These are phyloP conservation scores for Micrasema minimum DNA, from an alignment of 1,140 invertebrate genomes.

Conservation along the genomic window DNA sequence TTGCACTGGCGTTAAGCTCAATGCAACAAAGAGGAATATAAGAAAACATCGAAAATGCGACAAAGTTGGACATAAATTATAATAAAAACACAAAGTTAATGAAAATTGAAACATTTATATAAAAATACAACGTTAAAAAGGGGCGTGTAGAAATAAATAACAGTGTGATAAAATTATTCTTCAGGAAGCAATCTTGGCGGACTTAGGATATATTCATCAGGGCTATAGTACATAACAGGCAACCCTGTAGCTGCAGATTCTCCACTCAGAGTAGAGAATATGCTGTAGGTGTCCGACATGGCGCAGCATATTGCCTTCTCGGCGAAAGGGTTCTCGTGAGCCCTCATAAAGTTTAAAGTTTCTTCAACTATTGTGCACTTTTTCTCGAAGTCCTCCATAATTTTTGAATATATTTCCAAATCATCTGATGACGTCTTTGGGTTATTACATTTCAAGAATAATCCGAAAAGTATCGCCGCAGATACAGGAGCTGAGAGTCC, in stretches of 20 bases:
- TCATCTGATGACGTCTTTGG: constrained; percentile 52
- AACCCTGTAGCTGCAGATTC: neutral
- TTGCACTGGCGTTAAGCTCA: too few species aligned
- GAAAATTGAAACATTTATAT: too few species aligned
- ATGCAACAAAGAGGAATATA: too few species aligned
- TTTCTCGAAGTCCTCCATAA: constrained; percentile 58
- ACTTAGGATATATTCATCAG: too few species aligned
- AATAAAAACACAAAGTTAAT: too few species aligned
- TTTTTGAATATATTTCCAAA: constrained; percentile 58
- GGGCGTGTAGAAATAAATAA: too few species aligned
- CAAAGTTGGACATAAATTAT: too few species aligned
- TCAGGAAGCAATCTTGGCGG: too few species aligned
- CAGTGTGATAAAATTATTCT: too few species aligned
- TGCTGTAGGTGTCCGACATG: constrained; percentile 8
- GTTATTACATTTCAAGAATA: constrained; percentile 69
- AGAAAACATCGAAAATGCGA: too few species aligned
- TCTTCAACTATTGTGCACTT: constrained; percentile 59
- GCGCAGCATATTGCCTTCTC: neutral
- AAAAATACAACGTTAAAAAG: too few species aligned
- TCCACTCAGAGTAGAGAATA: neutral
- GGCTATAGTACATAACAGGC: neutral
- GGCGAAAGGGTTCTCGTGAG: constrained; percentile 59
- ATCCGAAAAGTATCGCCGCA: constrained; percentile 65
- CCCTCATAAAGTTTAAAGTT: constrained; percentile 60
- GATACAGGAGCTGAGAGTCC: constrained; percentile 64